Evolutionary conservation across 2,888 invertebrate genomes (phyloP).

Genomic region (Lacanobia oleracea): DNA sequence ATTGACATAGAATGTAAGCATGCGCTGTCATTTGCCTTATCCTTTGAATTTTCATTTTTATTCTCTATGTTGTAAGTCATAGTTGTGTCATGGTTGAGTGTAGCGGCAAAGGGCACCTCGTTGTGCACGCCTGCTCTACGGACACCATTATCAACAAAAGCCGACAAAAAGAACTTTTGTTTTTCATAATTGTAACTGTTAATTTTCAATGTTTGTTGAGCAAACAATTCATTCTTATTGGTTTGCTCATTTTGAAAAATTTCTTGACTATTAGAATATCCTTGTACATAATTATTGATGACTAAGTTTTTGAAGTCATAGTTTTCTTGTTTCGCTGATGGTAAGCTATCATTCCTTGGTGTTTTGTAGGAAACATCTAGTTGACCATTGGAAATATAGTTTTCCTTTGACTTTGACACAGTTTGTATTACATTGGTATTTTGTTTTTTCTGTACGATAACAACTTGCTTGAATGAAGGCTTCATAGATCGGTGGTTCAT

Average conservation of each 20-base stretch:
- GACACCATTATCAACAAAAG: constrained; percentile 68
- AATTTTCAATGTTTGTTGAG: constrained; percentile 67
- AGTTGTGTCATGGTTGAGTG: constrained; percentile 37
- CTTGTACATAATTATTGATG: constrained; percentile 74
- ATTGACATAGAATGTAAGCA: constrained; percentile 49
- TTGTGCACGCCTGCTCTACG: constrained; percentile 49
- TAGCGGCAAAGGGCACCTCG: constrained; percentile 53
- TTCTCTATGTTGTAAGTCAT: constrained; percentile 54
- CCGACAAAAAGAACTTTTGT: constrained; percentile 73
- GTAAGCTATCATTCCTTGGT: constrained; percentile 50
- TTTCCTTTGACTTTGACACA: constrained; percentile 54
- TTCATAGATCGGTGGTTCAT: constrained; percentile 66
- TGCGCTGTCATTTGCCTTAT: constrained; percentile 55
- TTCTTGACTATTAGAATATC: constrained; percentile 68
- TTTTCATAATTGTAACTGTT: constrained; percentile 72
- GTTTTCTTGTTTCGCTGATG: constrained; percentile 70
- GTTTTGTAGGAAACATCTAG: constrained; percentile 66
- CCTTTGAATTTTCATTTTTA: constrained; percentile 60
- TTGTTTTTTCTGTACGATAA: constrained; percentile 76
- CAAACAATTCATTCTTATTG: constrained; percentile 63
- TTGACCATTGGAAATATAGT: constrained; percentile 66
- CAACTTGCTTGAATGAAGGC: constrained; percentile 77
- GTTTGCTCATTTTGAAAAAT: constrained; percentile 66
- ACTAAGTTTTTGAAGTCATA: constrained; percentile 80
- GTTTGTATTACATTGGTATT: constrained; percentile 48